Conservation (phyloP, 2,113 vertebrate genomes). For the Lanius collurio region DNA sequence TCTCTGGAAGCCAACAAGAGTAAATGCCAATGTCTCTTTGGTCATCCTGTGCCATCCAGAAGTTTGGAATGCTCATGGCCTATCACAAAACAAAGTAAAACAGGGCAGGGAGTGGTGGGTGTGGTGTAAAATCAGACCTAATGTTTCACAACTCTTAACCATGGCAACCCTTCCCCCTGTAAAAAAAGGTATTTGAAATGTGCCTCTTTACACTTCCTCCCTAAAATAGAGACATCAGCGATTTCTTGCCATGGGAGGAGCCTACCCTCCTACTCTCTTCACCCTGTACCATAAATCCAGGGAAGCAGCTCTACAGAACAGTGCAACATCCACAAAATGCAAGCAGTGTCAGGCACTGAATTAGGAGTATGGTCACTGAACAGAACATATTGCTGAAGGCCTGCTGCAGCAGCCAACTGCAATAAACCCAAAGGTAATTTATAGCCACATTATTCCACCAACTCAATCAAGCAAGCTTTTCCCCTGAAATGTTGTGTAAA, state of each 20-base stretch:
- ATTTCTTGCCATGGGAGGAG: not conserved
- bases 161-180: not conserved
- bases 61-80: not conserved
- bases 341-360: not conserved
- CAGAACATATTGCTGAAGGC: not conserved
- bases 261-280: not conserved
- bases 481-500: not conserved
- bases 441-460: not conserved
- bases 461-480: not conserved
- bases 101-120: not conserved
- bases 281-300: not conserved
- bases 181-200: not conserved
- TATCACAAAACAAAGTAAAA: not conserved
- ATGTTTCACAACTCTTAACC: not conserved
- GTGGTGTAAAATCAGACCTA: not conserved
- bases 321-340: not conserved
- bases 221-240: not conserved
- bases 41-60: not conserved
- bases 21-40: not conserved
- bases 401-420: not conserved
- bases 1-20: not conserved
- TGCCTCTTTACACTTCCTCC: not conserved
- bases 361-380: not conserved
- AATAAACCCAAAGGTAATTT: conserved; percentile 15
- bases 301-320: not conserved